Percentiles rank a stretch among this genome's conserved stretches.
Conservation (phyloP, 2,888 invertebrate genomes). For the Uloborus plumipes region DNA sequence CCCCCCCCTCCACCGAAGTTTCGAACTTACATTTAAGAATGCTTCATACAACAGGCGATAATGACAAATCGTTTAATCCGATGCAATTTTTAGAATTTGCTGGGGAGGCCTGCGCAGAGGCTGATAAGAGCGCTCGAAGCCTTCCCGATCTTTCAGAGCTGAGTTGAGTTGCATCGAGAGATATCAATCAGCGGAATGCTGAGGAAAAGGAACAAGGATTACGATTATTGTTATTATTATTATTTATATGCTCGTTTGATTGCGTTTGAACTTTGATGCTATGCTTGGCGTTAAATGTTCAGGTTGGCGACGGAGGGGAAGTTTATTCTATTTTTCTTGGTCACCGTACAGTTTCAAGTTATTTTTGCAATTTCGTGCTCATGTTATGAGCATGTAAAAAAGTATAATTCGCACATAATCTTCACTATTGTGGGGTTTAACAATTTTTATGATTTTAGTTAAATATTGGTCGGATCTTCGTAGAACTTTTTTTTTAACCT, state of each 20-base stretch:
- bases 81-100: conserved; percentile 30
- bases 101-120: conserved; percentile 21
- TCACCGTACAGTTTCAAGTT: no score
- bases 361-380: no score
- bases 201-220: conserved; percentile 30
- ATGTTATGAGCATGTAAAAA: no score
- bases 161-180: background rate
- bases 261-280: no score
- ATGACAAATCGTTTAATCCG: conserved; percentile 40
- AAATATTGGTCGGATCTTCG: no score
- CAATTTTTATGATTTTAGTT: no score
- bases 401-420: no score
- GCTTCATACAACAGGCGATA: conserved; percentile 32
- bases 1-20: conserved; percentile 4
- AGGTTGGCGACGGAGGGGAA: no score
- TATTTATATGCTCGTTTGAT: background rate
- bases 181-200: conserved; percentile 18
- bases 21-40: background rate
- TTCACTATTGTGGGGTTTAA: no score
- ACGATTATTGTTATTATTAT: conserved; percentile 32
- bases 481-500: no score
- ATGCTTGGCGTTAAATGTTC: no score
- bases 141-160: conserved; percentile 1
- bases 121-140: conserved; percentile 33
- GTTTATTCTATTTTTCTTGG: no score